These are phyloP conservation scores for Rhipidura dahli DNA, from an alignment of 2,113 vertebrate genomes.

Conservation along the genomic window DNA sequence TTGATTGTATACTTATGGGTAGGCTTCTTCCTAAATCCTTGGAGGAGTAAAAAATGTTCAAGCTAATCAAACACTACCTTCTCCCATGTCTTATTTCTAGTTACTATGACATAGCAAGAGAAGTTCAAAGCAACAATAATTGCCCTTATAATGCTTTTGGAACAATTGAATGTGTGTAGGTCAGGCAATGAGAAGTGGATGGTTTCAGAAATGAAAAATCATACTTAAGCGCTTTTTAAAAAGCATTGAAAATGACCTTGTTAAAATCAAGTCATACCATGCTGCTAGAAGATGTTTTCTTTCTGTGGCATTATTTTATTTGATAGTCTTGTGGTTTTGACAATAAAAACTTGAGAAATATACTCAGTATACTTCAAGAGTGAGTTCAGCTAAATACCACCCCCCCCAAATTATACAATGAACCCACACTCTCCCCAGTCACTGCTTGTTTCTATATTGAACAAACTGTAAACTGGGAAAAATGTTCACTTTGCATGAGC, in stretches of 20 bases:
- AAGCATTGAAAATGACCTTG: conserved; percentile 62
- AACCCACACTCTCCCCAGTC: conserved; percentile 17
- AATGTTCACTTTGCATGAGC: conserved; percentile 21
- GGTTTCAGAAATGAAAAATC: conserved; percentile 68
- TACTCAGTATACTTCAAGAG: conserved; percentile 27
- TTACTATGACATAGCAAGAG: conserved; percentile 58
- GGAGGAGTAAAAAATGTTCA: conserved; percentile 19
- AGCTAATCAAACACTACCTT: conserved; percentile 64
- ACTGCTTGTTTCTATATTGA: conserved; percentile 30
- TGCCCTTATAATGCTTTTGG: conserved; percentile 72
- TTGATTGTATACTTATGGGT: conserved; percentile 41
- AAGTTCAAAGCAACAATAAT: conserved; percentile 75
- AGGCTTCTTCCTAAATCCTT: conserved; percentile 54
- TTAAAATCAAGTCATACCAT: conserved; percentile 69
- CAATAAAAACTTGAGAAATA: conserved; percentile 52
- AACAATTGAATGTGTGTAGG: conserved; percentile 70
- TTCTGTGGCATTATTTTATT: conserved; percentile 28
- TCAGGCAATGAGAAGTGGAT: conserved; percentile 58
- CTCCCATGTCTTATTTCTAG: conserved; percentile 61
- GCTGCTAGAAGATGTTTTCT: background rate
- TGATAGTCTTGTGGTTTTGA: background rate
- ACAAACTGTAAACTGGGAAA: conserved; percentile 32
- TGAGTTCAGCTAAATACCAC: conserved; percentile 7
- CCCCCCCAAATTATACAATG: conserved; percentile 17
- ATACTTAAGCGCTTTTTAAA: conserved; percentile 63